These are phyloP conservation scores for Tringa solitaria DNA, from an alignment of 2,113 vertebrate species.

Conservation along the genomic window DNA sequence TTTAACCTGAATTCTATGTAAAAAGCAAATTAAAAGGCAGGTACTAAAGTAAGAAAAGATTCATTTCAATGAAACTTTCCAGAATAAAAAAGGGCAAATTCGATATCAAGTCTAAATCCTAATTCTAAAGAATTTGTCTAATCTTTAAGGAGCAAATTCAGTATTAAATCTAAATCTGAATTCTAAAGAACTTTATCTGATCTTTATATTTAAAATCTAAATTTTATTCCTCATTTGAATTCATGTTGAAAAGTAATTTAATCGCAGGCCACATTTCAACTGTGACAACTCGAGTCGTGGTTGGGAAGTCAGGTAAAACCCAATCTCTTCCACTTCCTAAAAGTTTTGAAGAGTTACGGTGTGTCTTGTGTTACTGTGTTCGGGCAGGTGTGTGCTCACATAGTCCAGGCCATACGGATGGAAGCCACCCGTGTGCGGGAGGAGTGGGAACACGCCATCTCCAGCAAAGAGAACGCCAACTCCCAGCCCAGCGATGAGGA, in stretches of 20 bases:
- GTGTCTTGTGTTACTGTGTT: background rate
- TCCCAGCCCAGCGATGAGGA: slow-evolving; percentile 96
- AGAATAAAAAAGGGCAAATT: background rate
- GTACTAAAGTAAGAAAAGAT: background rate
- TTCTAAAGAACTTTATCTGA: background rate
- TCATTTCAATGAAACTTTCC: background rate
- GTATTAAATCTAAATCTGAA: background rate
- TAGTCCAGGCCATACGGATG: slow-evolving; percentile 98
- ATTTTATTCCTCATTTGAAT: background rate
- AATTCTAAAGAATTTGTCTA: background rate
- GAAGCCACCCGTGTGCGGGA: slow-evolving; percentile 96
- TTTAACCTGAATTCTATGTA: background rate
- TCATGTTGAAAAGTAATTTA: background rate
- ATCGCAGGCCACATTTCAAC: no score
- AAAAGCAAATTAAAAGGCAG: background rate
- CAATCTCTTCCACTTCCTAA: accelerated
- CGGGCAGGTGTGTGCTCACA: slow-evolving; percentile 94
- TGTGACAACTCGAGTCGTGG: no score
- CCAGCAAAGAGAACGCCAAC: slow-evolving; percentile 98
- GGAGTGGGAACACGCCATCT: slow-evolving; percentile 98
- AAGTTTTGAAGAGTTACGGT: accelerated
- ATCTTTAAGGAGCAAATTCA: background rate
- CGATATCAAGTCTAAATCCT: background rate
- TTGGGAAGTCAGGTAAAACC: background rate
- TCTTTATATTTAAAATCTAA: background rate